Base-by-base conservation (phyloP, 2,888 invertebrate species). In the Dasysyrphus albostriatus region DNA sequence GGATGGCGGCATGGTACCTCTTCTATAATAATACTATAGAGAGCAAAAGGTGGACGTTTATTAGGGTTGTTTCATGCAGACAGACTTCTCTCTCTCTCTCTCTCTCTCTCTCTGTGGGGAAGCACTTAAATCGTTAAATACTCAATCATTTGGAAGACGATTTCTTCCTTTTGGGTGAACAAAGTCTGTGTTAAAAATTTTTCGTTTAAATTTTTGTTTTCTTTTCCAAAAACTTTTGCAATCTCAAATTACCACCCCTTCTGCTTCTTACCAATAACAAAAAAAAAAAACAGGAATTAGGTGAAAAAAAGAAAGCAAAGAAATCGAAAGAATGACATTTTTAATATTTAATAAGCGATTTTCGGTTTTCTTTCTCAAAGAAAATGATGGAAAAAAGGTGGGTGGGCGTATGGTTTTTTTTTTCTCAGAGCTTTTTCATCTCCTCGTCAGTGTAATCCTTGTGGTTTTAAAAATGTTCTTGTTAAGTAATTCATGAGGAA, bases 331-430 rank as follows among this genome's bases (percentile, higher is more conserved):
- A 72, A 87, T 59, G 87, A 83, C 87, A 67, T 87, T 87, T 87
- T 87, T 78, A 87, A 87, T 87, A 83, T 87, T 87, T 87, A 65
- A 87, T 87, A 83, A 87, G 83, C 78, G 83, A 87, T 83, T 87
- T 83, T 83, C 67, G 61, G 77, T 69, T 70, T 77, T 78, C 59
- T 49, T 76, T 76, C 29, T 47, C 39, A 37, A 42, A 80, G 65
- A 47, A 51, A 42, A 51, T 32, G 61, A 59, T 24, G 19, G 39
- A 59, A 9, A 69, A 73, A 54, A 39, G n/a, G 10, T 69, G 47
- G n/a, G n/a, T 47, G 47, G 5, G 12, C 1, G 24, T 24, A 24
- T 24, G 24, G 56, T 54, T 61, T 51, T 72, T 63, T 37, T 58
- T 79, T 39, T 72, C 56, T 29, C 16, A 75, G 47, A 29, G n/a